phyloP scores from a whole-genome alignment of 2,113 vertebrate genomes.

The Solea senegalensis region DNA sequence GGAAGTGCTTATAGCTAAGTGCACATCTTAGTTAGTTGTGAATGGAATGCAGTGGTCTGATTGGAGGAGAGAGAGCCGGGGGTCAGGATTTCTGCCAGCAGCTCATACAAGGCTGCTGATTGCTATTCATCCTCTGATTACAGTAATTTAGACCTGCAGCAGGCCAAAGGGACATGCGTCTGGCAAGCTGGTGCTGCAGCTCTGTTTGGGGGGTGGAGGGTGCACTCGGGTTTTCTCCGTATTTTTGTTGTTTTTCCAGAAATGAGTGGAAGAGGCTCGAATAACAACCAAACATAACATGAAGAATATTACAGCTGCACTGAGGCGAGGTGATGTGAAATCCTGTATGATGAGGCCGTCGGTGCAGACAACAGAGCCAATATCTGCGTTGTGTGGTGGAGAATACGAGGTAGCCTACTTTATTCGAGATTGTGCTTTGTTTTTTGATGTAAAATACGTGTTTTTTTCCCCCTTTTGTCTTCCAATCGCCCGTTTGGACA shows the following conservation, averaged over 20 bases:
- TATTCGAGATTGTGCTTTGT: too few relatives aligned
- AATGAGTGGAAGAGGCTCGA: slow-evolving; percentile 29
- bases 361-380: background rate
- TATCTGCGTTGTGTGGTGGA: background rate
- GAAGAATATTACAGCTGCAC: background rate
- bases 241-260: slow-evolving; percentile 22
- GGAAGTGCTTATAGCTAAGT: slow-evolving; percentile 51
- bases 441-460: background rate
- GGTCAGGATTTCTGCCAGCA: slow-evolving; percentile 72
- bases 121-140: slow-evolving; percentile 82
- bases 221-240: slow-evolving; percentile 10
- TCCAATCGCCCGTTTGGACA: slow-evolving; percentile 27
- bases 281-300: slow-evolving; percentile 22
- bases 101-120: slow-evolving; percentile 78
- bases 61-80: slow-evolving; percentile 63
- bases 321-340: too few relatives aligned
- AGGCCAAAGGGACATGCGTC: slow-evolving; percentile 59
- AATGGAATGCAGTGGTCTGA: slow-evolving; percentile 60
- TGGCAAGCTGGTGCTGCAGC: slow-evolving; percentile 47
- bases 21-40: slow-evolving; percentile 64
- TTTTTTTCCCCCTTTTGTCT: slow-evolving; percentile 29
- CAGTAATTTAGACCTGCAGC: slow-evolving; percentile 75
- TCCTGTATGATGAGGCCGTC: too few relatives aligned
- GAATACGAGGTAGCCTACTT: too few relatives aligned
- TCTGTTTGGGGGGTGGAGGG: slow-evolving; percentile 3